Conservation (phyloP, 2,113 vertebrate species). For the Salvelinus namaycush region DNA sequence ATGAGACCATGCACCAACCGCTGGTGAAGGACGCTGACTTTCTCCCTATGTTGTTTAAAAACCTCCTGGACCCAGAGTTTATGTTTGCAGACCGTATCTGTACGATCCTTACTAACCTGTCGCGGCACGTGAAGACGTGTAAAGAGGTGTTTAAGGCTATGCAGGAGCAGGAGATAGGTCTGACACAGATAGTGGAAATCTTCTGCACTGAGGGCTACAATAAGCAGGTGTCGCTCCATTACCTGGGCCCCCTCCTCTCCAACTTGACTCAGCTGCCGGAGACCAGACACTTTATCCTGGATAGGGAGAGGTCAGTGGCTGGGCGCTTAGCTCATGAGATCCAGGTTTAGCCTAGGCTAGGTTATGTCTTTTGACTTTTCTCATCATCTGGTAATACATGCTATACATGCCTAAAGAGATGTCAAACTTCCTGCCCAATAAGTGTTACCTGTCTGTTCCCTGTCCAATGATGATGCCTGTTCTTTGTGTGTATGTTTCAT, state of each 20-base stretch:
- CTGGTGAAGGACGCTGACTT: constrained; percentile 66
- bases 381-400: no score
- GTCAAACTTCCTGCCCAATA: no score
- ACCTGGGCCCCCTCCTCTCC: constrained; percentile 80
- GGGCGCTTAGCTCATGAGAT: no score
- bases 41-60: constrained; percentile 66
- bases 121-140: constrained; percentile 74
- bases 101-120: constrained; percentile 81
- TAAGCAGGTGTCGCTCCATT: constrained; percentile 69
- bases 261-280: constrained; percentile 84
- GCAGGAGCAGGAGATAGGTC: constrained; percentile 46
- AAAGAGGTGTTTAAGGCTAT: constrained; percentile 66
- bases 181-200: constrained; percentile 75
- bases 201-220: constrained; percentile 78
- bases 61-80: constrained; percentile 72
- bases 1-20: constrained; percentile 70
- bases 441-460: no score
- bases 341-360: no score
- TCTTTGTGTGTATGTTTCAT: not conserved
- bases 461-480: no score
- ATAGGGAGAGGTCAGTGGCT: constrained; percentile 72
- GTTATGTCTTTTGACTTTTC: no score
- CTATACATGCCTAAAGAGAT: no score
- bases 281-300: constrained; percentile 74
- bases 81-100: constrained; percentile 76